Base-by-base conservation (phyloP, 2,797 vertebrate species). In the Alosa sapidissima region DNA sequence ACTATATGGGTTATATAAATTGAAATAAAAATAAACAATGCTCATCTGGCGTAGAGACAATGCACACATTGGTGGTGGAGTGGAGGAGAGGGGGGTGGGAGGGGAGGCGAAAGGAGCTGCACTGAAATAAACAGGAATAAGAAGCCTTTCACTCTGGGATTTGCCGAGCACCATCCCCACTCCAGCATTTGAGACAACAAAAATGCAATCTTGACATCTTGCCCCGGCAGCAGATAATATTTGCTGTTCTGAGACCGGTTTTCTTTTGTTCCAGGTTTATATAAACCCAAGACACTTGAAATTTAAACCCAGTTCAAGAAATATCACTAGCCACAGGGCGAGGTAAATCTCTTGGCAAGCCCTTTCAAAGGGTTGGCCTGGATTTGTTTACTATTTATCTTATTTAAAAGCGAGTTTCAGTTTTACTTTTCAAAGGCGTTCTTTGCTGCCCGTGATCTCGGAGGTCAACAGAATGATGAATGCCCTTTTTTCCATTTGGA, bases 351-450 rank as follows among this genome's bases (percentile, higher is more conserved):
- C 95, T 94, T 94, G 95, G 94, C 93, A 92, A 91, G 92, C 93
- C 91, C 93, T 94, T 95, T 96, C 95, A 96, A 96, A 96, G 95
- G 93, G 91, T 94, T 95, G 95, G 94, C 94, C 94, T 94, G 92
- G 93, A 94, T 96, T 96, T 95, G 95, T 96, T 96, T 96, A 95
- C 94, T 94, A 96, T 96, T 96, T 94, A 95, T 96, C 95, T 95
- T 95, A 96, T 96, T 96, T 95, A 95, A 96, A 95, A 96, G 94
- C 94, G 91, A 93, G 93, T 94, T 96, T 94, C 92, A 91, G 87
- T 95, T 96, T 94, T 93, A 94, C 90, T 94, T 94, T 96, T 96
- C 94, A 96, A 95, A 96, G 94, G 91, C 92, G 88, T 89, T 90
- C 91, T 93, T 93, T 94, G 1, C 72, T 92, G 94, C 89, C 91